A percentile compares a stretch with the other conserved stretches of the same genome.
Evolutionary conservation across 2,888 invertebrate genomes (phyloP).

Genomic region (Pandemis heparana): DNA sequence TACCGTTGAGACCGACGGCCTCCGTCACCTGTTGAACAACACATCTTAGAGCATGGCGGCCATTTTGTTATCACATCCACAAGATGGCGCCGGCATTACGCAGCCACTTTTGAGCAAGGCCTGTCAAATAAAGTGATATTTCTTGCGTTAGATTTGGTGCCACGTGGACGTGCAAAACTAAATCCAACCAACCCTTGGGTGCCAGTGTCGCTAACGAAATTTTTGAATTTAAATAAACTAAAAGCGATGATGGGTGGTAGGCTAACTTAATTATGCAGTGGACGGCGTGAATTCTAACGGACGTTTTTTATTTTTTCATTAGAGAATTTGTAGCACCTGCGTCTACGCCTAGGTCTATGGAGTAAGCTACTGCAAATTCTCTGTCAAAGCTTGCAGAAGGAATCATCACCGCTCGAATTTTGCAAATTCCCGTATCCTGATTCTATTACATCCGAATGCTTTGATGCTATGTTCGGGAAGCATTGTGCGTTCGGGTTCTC

Average conservation of each 20-base stretch:
- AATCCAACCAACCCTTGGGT: slow-evolving; percentile 54
- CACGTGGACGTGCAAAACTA: slow-evolving; percentile 43
- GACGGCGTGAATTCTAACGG: slow-evolving; percentile 70
- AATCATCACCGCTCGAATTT: slow-evolving; percentile 40
- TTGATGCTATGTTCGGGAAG: slow-evolving; percentile 65
- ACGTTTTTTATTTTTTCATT: slow-evolving; percentile 44
- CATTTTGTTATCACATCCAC: slow-evolving; percentile 59
- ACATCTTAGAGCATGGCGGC: slow-evolving; percentile 78
- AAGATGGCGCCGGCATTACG: slow-evolving; percentile 51
- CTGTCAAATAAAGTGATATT: slow-evolving; percentile 37
- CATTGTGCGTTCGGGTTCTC: slow-evolving; percentile 76
- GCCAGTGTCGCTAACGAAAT: slow-evolving; percentile 64
- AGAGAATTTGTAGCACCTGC: slow-evolving; percentile 63
- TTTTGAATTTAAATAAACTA: slow-evolving; percentile 59
- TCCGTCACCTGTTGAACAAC: slow-evolving; percentile 87
- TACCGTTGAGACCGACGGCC: slow-evolving; percentile 87
- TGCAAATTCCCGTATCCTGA: slow-evolving; percentile 42
- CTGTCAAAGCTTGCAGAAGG: slow-evolving; percentile 48
- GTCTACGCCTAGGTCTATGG: slow-evolving; percentile 56
- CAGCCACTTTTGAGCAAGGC: slow-evolving; percentile 36
- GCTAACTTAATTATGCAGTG: slow-evolving; percentile 75
- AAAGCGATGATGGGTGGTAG: slow-evolving; percentile 76
- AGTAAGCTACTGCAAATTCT: slow-evolving; percentile 65
- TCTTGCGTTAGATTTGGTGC: slow-evolving; percentile 42
- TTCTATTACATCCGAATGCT: slow-evolving; percentile 47